Evolutionary conservation across 2,113 vertebrate genomes (phyloP).

Genomic region (Neolamprologus variostigma): DNA sequence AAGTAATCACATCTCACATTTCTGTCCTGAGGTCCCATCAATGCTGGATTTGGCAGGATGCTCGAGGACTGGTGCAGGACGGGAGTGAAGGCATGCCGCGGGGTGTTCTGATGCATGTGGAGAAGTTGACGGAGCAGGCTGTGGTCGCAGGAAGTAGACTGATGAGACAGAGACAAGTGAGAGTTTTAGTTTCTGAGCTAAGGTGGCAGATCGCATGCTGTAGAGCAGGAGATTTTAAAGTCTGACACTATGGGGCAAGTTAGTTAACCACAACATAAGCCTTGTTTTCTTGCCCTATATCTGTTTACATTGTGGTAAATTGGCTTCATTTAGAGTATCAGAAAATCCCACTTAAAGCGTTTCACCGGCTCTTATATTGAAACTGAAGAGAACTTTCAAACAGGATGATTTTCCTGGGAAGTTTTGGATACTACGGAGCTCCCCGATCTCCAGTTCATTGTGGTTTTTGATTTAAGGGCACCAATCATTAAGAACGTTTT

Average conservation of each 20-base stretch:
- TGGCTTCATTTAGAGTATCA: not conserved
- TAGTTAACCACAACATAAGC: not conserved
- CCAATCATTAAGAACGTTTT: not conserved
- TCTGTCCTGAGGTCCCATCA: constrained; percentile 40
- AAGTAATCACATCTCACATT: constrained; percentile 22
- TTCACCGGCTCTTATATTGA: not conserved
- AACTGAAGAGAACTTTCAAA: not conserved
- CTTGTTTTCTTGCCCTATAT: not conserved
- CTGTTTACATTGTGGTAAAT: not conserved
- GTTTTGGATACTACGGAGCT: not conserved
- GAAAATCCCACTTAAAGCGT: not conserved
- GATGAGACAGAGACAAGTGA: not conserved
- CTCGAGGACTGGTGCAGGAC: constrained; percentile 49
- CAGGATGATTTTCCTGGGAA: not conserved
- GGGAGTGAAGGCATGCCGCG: constrained; percentile 75
- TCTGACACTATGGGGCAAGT: not conserved
- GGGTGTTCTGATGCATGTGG: constrained; percentile 72
- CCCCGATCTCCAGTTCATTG: not conserved
- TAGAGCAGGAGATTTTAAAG: not conserved
- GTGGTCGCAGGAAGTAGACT: not conserved
- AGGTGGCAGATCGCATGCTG: not conserved
- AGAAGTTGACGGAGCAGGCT: constrained; percentile 1
- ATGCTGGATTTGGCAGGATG: not conserved
- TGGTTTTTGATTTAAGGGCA: not conserved
- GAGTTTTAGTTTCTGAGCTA: not conserved